Evolutionary conservation across 2,113 vertebrate species (phyloP).

Genomic region (Tursiops truncatus): DNA sequence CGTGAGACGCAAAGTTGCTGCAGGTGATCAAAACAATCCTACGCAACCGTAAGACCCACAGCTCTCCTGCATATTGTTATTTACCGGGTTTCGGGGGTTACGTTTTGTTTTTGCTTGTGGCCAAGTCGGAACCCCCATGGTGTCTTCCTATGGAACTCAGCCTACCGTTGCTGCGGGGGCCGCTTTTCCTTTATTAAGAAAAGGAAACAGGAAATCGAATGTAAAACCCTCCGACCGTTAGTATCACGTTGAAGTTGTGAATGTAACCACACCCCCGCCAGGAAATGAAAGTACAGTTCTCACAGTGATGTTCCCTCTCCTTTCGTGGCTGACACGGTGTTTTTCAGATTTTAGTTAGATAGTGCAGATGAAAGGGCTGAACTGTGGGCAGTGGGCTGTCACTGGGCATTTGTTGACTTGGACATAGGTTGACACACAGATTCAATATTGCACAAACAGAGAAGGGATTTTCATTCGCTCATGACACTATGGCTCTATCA

Average conservation of each 20-base stretch:
- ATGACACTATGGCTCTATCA: neutral
- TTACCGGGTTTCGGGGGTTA: neutral
- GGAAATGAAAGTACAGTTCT: constrained; percentile 77
- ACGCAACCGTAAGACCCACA: neutral
- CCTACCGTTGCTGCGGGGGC: constrained; percentile 46
- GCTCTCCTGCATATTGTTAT: neutral
- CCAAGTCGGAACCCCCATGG: constrained; percentile 64
- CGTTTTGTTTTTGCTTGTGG: constrained; percentile 64
- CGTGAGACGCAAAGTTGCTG: neutral
- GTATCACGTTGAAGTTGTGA: constrained; percentile 66
- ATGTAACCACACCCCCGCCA: constrained; percentile 74
- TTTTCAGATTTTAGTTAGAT: constrained; percentile 72
- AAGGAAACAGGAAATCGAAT: constrained; percentile 81
- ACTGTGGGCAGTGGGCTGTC: constrained; percentile 44
- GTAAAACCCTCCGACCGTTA: constrained; percentile 75
- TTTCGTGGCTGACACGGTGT: constrained; percentile 56
- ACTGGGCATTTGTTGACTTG: constrained; percentile 11
- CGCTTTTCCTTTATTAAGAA: constrained; percentile 81
- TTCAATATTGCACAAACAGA: neutral
- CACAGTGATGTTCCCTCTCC: constrained; percentile 63
- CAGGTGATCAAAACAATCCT: neutral
- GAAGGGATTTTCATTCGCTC: neutral
- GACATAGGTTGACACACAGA: neutral
- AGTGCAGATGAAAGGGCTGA: constrained; percentile 56
- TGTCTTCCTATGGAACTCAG: constrained; percentile 78